Evolutionary conservation across 1,140 invertebrate species (phyloP).

Genomic region (Drosophila nasuta): DNA sequence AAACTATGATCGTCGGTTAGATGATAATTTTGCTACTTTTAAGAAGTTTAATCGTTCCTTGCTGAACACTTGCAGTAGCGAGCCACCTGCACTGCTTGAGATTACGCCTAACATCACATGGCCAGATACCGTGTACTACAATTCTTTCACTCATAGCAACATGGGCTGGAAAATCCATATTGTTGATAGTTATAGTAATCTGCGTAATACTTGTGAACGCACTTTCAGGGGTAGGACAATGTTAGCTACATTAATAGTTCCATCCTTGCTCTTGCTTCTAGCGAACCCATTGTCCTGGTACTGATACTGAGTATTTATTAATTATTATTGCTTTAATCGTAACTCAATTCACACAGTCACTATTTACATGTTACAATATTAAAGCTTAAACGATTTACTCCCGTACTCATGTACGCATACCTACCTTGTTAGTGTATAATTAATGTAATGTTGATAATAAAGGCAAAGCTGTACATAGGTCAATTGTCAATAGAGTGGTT

Average conservation of each 20-base stretch:
- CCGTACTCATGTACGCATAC: conserved; percentile 27
- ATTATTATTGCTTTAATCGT: conserved; percentile 42
- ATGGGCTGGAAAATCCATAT: conserved; percentile 97
- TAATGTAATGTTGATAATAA: conserved; percentile 62
- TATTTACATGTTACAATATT: conserved; percentile 27
- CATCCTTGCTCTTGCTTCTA: conserved; percentile 31
- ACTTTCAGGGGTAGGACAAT: background rate
- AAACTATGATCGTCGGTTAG: conserved; percentile 90
- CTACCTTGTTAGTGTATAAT: conserved; percentile 50
- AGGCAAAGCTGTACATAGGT: conserved; percentile 55
- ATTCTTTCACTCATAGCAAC: conserved; percentile 95
- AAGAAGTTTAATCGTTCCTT: conserved; percentile 93
- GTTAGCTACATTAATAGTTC: conserved; percentile 7
- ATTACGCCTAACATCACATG: conserved; percentile 95
- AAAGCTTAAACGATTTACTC: conserved; percentile 5
- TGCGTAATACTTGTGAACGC: conserved; percentile 47
- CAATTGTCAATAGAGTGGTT: conserved; percentile 8
- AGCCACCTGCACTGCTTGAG: conserved; percentile 90
- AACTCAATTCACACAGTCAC: conserved; percentile 63
- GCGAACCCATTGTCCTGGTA: background rate
- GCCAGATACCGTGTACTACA: conserved; percentile 97
- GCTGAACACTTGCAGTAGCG: conserved; percentile 89
- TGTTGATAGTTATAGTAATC: conserved; percentile 88
- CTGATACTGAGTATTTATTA: background rate
- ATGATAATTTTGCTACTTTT: conserved; percentile 92